Evolutionary conservation across 2,888 invertebrate genomes (phyloP).

Genomic region (Dexiosoma caninum): DNA sequence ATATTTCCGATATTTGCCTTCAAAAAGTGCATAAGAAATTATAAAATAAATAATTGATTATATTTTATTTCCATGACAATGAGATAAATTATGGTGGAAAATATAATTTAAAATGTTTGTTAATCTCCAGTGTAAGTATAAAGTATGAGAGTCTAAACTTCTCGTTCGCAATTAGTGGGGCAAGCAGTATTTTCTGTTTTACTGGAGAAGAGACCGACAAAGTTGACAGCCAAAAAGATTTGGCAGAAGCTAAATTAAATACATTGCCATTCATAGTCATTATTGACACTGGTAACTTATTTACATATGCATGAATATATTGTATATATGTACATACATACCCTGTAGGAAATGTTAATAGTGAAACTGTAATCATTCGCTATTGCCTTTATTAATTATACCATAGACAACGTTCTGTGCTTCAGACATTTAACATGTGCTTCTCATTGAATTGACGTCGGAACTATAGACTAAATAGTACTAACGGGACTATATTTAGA

Average conservation of each 20-base stretch:
- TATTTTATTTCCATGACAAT: constrained; percentile 54
- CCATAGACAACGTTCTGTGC: too few species aligned
- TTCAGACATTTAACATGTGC: too few species aligned
- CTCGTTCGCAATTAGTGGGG: too few species aligned
- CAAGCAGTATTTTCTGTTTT: background rate
- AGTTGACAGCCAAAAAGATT: constrained; percentile 13
- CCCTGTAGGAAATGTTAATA: too few species aligned
- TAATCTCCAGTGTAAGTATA: background rate
- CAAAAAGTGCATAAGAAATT: constrained; percentile 36
- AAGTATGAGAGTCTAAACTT: constrained; percentile 3
- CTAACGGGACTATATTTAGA: too few species aligned
- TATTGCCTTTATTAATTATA: too few species aligned
- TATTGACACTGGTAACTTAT: too few species aligned
- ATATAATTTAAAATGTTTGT: constrained; percentile 55
- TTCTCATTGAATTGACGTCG: too few species aligned
- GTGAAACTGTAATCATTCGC: too few species aligned
- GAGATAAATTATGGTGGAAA: constrained; percentile 60
- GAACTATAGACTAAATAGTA: too few species aligned
- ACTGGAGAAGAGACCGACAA: too few species aligned
- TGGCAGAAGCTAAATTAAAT: background rate
- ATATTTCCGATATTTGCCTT: constrained; percentile 1
- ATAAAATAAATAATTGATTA: constrained; percentile 46
- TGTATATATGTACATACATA: background rate
- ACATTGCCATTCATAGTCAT: too few species aligned
- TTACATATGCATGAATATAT: background rate